Evolutionary conservation across 1,140 invertebrate genomes (phyloP), one percentile per base, ranked within the genome.

Genomic region (Contarinia nasturtii): DNA sequence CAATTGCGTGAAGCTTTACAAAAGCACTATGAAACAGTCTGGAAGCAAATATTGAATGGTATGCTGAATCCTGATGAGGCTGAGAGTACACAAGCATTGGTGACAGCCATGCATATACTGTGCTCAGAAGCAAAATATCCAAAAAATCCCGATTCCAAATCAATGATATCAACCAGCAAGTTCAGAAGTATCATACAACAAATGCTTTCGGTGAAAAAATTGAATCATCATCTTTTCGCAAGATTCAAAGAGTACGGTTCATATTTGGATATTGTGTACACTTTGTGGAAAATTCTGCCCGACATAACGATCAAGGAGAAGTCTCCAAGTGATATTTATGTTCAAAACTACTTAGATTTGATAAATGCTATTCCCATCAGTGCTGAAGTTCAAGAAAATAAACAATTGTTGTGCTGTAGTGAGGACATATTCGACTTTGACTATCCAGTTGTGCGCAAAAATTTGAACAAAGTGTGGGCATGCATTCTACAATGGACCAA

Each of bases 401-500:
- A 61, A 20, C 66, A 65, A 50, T 49, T 69, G 19, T 55, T 74
- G 10, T 74, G 68, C 19, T 20, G n/a, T 33, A 48, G 38, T 15
- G 61, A 64, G 51, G 44, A 51, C 21, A 19, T 58, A 7, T 65
- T 67, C 48, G 57, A 57, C 11, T 72, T 68, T 50, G 63, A 67
- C 48, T 56, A 64, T 14, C 52, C 50, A 2, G 48, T 53, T 42
- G 67, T 65, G 44, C 57, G 61, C 1, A 64, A 67, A 33, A 62
- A 64, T 53, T 55, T 83, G 11, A 82, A 82, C 55, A 74, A 74
- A 54, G 71, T 76, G 36, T 77, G 87, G 86, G 71, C 67, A 52
- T 72, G 70, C 56, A 67, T 80, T 11, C 80, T 86, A 64, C 66
- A 77, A 46, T 80, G 77, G 70, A 27, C 27, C 3, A 27, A 27